Evolutionary conservation across 2,888 invertebrate species (phyloP).

Genomic region (Neria commutata): DNA sequence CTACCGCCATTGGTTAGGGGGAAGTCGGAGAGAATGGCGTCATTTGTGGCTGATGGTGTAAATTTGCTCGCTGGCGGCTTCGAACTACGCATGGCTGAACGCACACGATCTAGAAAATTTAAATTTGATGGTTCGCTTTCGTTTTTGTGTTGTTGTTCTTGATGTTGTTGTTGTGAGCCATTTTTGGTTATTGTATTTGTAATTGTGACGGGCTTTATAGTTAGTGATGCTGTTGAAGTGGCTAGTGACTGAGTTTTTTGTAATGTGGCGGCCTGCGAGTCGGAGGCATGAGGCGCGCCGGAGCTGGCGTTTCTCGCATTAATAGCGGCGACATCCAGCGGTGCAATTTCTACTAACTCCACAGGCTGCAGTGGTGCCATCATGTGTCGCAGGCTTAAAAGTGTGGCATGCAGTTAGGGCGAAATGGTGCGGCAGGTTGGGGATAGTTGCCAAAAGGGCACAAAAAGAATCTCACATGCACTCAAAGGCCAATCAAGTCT

Average conservation of each 20-base stretch:
- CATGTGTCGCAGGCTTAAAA: slow-evolving; percentile 1
- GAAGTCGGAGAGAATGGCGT: slow-evolving; percentile 7
- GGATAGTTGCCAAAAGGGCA: no score
- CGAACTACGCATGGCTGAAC: slow-evolving; percentile 45
- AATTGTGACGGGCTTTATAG: neutral
- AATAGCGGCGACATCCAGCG: neutral
- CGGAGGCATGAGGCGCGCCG: no score
- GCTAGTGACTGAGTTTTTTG: no score
- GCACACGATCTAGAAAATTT: slow-evolving; percentile 51
- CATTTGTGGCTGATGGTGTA: slow-evolving; percentile 25
- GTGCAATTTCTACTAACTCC: slow-evolving; percentile 2
- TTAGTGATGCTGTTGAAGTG: neutral
- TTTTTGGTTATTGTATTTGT: neutral
- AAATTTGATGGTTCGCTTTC: no score
- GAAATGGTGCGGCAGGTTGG: no score
- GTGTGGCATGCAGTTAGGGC: slow-evolving; percentile 17
- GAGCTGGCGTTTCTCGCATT: neutral
- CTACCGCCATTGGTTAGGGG: slow-evolving; percentile 30
- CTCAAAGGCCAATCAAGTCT: no score
- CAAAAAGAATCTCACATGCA: no score
- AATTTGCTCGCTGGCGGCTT: slow-evolving; percentile 14
- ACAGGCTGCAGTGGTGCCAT: slow-evolving; percentile 28
- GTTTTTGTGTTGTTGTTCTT: no score
- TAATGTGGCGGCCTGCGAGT: no score
- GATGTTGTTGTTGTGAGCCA: neutral